These are phyloP conservation scores for Drosophila biarmipes DNA, from an alignment of 1,140 invertebrate genomes.

Conservation along the genomic window DNA sequence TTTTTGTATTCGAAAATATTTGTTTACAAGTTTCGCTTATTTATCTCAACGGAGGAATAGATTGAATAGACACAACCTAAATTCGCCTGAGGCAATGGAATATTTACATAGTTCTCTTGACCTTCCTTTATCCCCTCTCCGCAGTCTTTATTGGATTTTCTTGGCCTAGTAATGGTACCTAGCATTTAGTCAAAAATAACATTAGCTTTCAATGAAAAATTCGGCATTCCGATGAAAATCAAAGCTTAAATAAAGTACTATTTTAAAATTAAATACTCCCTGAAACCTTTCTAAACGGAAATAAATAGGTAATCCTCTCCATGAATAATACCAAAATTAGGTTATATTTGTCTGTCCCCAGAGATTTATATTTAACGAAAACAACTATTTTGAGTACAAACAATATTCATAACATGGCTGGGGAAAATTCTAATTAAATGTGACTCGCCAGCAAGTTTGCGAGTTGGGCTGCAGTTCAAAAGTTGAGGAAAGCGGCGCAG, in stretches of 20 bases:
- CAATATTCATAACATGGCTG: conserved; percentile 56
- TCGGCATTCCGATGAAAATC: not conserved
- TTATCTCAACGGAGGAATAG: conserved; percentile 21
- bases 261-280: no score
- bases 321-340: not conserved
- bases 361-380: not conserved
- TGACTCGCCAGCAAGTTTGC: conserved; percentile 27
- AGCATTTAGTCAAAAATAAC: not conserved
- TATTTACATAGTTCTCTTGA: conserved; percentile 3
- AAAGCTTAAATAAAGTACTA: no score
- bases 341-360: no score
- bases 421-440: conserved; percentile 69
- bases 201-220: not conserved
- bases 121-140: not conserved
- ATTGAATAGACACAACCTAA: conserved; percentile 20
- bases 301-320: no score
- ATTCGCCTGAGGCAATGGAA: conserved; percentile 6
- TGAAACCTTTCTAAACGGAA: no score
- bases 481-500: conserved; percentile 56
- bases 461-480: conserved; percentile 54
- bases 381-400: conserved; percentile 18
- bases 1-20: conserved; percentile 56
- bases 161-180: not conserved
- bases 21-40: conserved; percentile 55
- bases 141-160: not conserved